Conservation (phyloP, 2,888 invertebrate species). For the Acanthoscelides obtectus region DNA sequence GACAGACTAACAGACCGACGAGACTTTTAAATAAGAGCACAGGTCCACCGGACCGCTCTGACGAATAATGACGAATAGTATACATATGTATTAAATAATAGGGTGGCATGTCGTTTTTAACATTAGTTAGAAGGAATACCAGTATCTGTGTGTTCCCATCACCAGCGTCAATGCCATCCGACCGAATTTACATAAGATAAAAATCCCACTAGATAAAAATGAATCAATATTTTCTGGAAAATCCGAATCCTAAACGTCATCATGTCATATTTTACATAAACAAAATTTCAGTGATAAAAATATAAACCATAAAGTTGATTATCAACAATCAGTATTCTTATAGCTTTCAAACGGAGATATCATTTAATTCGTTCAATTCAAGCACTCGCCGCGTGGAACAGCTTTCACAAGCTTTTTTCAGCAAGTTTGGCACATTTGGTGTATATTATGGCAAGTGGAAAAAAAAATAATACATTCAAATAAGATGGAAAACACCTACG, state of each 20-base stretch:
- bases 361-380: neutral
- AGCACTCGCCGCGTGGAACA: neutral
- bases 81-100: too few species aligned
- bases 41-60: too few species aligned
- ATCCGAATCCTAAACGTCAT: neutral
- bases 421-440: neutral
- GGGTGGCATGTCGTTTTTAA: too few species aligned
- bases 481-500: constrained; percentile 29
- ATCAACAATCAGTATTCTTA: neutral
- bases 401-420: neutral
- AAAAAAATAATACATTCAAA: neutral
- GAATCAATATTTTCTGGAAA: neutral
- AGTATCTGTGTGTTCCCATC: neutral
- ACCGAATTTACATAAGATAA: neutral
- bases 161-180: neutral
- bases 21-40: too few species aligned
- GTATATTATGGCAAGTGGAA: neutral
- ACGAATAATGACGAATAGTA: too few species aligned
- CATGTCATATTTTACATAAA: neutral
- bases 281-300: neutral
- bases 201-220: neutral
- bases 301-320: neutral
- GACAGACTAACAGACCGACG: too few species aligned
- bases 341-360: neutral
- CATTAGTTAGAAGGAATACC: too few species aligned